phyloP scores from a whole-genome alignment of 2,797 vertebrate genomes.

The Eulemur albifrons region DNA sequence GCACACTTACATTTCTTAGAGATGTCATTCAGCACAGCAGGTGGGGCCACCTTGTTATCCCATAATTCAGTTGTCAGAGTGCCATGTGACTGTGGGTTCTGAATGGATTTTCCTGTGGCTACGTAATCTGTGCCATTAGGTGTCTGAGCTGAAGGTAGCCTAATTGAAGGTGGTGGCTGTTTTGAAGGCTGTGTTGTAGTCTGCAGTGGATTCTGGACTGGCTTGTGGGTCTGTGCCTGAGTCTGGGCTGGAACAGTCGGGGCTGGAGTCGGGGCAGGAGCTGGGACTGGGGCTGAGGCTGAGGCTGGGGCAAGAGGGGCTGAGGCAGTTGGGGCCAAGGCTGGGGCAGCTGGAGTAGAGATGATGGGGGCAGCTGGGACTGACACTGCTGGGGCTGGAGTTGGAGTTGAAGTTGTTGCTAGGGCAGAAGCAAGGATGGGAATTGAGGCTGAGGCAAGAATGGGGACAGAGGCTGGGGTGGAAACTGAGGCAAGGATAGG shows the following conservation, averaged over 20 bases:
- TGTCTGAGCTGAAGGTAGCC: constrained; percentile 77
- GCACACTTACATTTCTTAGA: constrained; percentile 94
- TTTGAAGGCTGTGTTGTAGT: constrained; percentile 83
- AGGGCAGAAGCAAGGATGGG: constrained; percentile 67
- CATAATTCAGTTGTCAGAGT: constrained; percentile 94
- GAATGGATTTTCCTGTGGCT: constrained; percentile 86
- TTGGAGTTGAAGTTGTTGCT: constrained; percentile 12
- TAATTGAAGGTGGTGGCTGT: constrained; percentile 80
- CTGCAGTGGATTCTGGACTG: constrained; percentile 78
- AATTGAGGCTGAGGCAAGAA: constrained; percentile 56
- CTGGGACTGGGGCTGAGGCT: constrained; percentile 78
- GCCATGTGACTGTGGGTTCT: constrained; percentile 87
- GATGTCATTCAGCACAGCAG: constrained; percentile 92
- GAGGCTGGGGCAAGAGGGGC: constrained; percentile 71
- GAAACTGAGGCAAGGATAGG: constrained; percentile 77
- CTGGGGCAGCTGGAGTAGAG: not conserved
- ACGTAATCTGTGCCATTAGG: constrained; percentile 80
- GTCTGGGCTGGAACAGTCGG: constrained; percentile 82
- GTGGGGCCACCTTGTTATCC: constrained; percentile 93
- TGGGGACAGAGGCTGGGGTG: constrained; percentile 66
- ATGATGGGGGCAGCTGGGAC: not conserved
- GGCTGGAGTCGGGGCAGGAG: constrained; percentile 68
- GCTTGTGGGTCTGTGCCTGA: constrained; percentile 83
- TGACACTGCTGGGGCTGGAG: constrained; percentile 1
- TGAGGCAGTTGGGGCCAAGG: not conserved